These are phyloP conservation scores for Cephus runcator DNA, from an alignment of 2,888 invertebrate genomes.

Conservation along the genomic window DNA sequence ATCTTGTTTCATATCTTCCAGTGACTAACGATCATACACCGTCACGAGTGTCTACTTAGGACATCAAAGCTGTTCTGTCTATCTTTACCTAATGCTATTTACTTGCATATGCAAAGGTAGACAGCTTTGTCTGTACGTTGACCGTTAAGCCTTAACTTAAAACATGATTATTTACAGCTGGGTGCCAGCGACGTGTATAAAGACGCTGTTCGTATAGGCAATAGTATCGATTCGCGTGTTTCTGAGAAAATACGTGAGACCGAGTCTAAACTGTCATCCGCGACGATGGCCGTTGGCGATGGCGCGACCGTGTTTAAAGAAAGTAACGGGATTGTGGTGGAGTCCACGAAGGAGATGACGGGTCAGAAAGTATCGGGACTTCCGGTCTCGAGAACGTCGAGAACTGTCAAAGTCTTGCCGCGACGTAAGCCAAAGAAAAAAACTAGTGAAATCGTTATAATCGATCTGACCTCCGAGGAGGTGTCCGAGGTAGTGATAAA, in stretches of 20 bases:
- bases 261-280: constrained; percentile 12
- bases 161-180: constrained; percentile 14
- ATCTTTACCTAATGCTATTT: background rate
- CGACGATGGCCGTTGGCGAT: background rate
- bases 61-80: background rate
- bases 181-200: constrained; percentile 9
- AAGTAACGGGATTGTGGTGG: background rate
- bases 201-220: constrained; percentile 20
- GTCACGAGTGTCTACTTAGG: background rate
- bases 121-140: background rate
- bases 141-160: background rate
- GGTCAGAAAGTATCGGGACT: background rate
- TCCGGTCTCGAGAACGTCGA: constrained; percentile 1
- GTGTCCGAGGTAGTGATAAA: constrained; percentile 46
- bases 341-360: background rate
- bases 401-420: background rate
- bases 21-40: background rate
- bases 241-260: constrained; percentile 26
- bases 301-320: background rate
- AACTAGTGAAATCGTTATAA: constrained; percentile 48
- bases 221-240: constrained; percentile 31
- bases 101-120: background rate
- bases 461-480: constrained; percentile 55
- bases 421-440: constrained; percentile 30
- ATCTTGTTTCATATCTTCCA: background rate